Percentiles rank a stretch among this genome's conserved stretches.
Evolutionary conservation across 2,113 vertebrate species (phyloP).

Genomic region (Hypanus sabinus): DNA sequence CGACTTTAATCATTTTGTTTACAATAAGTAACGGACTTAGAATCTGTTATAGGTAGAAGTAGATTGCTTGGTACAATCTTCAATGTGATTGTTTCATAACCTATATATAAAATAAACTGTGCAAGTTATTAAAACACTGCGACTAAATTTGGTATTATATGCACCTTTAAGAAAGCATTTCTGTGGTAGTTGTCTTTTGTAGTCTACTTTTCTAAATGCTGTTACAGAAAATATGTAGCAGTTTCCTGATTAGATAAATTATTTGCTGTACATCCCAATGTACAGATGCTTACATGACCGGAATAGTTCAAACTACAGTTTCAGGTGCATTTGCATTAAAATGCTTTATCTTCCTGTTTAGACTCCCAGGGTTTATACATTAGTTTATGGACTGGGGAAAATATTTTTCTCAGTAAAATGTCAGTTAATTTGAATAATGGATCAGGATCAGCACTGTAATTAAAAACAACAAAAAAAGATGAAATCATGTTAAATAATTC

Average conservation of each 20-base stretch:
- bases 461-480: not conserved
- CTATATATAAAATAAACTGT: not conserved
- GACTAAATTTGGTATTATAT: not conserved
- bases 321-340: not conserved
- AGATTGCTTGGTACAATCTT: not conserved
- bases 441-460: not conserved
- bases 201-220: not conserved
- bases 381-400: not conserved
- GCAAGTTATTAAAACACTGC: not conserved
- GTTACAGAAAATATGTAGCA: not conserved
- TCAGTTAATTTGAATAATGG: not conserved
- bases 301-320: not conserved
- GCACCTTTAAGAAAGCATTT: not conserved
- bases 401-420: too few species aligned
- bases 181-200: not conserved
- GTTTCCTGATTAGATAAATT: not conserved
- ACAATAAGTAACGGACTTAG: not conserved
- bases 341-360: not conserved
- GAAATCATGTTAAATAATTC: not conserved
- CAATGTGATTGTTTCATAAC: not conserved
- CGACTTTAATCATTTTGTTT: constrained; percentile 8
- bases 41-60: not conserved
- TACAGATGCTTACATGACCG: not conserved
- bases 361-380: not conserved
- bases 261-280: not conserved